Evolutionary conservation across 2,888 invertebrate genomes (phyloP), one percentile per base, ranked within the genome.

Genomic region (Cerastis leucographa): DNA sequence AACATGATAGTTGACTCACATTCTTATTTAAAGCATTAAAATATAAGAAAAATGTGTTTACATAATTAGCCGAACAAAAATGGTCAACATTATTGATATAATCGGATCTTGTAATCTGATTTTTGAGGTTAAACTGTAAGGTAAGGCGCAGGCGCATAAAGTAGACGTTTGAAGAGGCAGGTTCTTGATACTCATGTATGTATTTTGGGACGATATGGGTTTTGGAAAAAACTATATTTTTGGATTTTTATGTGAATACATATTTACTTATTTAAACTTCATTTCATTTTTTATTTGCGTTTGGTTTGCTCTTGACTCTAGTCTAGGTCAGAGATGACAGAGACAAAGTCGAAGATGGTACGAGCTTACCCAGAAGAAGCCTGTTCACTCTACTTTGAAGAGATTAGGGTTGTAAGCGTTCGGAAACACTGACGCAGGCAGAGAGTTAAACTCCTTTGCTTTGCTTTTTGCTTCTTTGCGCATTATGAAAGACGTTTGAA

Each of bases 101-200:
- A 74, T 76, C 66, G 70, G 62, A 81, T 81, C 80, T 72, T 73
- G 79, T 85, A 87, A 87, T 87, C 82, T 68, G 86, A 80, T 81
- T 81, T 81, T 81, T 86, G 80, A 88, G 87, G 88, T 87, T 76
- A 73, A 70, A 51, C 54, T 56, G 12, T 85, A 86, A 87, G 86
- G 86, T 87, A 83, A 87, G 79, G 68, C 12, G 64, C 75, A 56
- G 0, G 66, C 51, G 25, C 74, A 87, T 87, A 80, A 87, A 85
- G 61, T 81, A 73, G 44, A 14, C 22, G 6, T 61, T 78, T 83
- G 75, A 85, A 51, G 79, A 78, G 74, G 12, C 71, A 74, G 67
- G 35, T 70, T 70, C 35, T 42, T 61, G 69, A 80, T 70, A 62
- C 59, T 62, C 25, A 35, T 62, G 81, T 49, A 40, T 42, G 54